A percentile compares a stretch with the other conserved stretches of the same genome.
Conservation (phyloP, 2,113 vertebrate genomes). For the Spheniscus mendiculus region DNA sequence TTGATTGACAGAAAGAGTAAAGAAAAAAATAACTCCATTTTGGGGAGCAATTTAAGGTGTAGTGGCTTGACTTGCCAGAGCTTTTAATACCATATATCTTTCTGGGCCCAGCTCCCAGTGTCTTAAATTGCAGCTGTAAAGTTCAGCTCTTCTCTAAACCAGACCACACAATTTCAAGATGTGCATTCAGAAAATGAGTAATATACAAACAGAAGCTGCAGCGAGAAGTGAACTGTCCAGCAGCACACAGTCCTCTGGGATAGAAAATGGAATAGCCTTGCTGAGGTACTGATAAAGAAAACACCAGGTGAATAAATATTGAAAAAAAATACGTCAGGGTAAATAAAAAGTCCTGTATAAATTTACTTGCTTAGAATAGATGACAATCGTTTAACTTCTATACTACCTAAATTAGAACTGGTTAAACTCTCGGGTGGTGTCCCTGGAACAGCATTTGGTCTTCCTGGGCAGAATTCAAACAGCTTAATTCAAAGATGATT, state of each 20-base stretch:
- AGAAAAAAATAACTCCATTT: neutral
- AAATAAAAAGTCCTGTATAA: neutral
- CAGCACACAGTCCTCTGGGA: neutral
- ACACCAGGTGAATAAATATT: neutral
- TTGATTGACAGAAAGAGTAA: neutral
- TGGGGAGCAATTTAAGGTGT: neutral
- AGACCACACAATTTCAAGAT: neutral
- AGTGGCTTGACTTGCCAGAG: neutral
- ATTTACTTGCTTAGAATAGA: neutral
- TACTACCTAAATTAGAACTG: neutral
- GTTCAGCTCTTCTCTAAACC: constrained; percentile 3
- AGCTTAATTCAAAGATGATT: neutral
- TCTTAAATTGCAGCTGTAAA: neutral
- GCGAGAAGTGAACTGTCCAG: constrained; percentile 4
- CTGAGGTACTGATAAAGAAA: neutral
- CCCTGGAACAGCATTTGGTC: neutral
- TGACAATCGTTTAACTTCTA: neutral
- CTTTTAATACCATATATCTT: neutral
- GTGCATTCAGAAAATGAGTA: neutral
- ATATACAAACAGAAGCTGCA: neutral
- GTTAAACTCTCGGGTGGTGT: neutral
- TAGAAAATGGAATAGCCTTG: neutral
- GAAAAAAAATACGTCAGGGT: neutral
- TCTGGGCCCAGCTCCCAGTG: neutral
- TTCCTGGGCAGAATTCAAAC: neutral